These are phyloP conservation scores for Nymphicus hollandicus DNA, from an alignment of 2,113 vertebrate genomes.

Conservation along the genomic window DNA sequence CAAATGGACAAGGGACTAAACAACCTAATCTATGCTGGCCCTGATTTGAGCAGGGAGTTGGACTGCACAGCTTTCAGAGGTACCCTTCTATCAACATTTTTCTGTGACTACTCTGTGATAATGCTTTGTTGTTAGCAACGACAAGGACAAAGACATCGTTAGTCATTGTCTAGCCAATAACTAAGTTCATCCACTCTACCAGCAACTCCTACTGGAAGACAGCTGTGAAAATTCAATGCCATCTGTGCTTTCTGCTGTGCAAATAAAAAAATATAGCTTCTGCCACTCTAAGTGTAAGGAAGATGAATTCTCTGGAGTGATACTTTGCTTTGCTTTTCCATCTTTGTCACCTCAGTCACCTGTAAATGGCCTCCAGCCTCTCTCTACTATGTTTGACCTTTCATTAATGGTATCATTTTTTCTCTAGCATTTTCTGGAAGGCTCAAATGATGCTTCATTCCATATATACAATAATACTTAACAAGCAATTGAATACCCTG, in stretches of 20 bases:
- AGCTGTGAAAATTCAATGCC: slow-evolving; percentile 3
- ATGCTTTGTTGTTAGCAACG: background rate
- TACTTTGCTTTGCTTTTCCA: background rate
- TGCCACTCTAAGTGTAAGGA: background rate
- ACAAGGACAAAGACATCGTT: background rate
- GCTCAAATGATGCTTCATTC: background rate
- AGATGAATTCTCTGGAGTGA: background rate
- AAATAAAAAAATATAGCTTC: background rate
- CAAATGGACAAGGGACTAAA: background rate
- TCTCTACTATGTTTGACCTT: background rate
- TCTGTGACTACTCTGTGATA: background rate
- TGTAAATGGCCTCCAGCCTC: background rate
- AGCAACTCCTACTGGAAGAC: background rate
- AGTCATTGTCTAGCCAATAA: background rate
- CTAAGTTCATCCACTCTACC: background rate
- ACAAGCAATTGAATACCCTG: background rate
- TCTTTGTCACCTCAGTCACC: background rate
- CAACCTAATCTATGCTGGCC: background rate
- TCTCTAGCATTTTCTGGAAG: background rate
- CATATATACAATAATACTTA: background rate
- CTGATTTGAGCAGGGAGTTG: background rate
- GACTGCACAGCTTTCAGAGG: background rate
- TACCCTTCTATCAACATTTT: background rate
- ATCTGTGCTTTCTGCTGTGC: background rate
- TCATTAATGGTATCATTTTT: background rate